Percentiles rank a stretch among this genome's conserved stretches.
Conservation (phyloP, 2,113 vertebrate species). For the Protobothrops mucrosquamatus region DNA sequence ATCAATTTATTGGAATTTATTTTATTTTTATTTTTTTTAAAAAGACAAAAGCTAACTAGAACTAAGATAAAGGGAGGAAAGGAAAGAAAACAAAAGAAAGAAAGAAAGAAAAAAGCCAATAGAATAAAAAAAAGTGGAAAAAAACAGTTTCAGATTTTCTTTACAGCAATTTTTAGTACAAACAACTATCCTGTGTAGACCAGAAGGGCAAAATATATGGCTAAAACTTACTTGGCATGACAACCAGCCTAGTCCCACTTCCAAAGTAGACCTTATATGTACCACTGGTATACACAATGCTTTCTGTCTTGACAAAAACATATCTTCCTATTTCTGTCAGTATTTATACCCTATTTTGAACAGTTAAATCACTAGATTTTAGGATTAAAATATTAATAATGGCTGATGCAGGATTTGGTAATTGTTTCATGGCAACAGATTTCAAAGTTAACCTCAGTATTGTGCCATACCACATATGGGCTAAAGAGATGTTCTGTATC, state of each 20-base stretch:
- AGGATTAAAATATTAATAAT: background rate
- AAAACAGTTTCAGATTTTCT: background rate
- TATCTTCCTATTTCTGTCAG: too few relatives aligned
- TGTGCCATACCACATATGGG: background rate
- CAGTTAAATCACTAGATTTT: background rate
- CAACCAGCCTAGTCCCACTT: background rate
- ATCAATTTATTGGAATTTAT: background rate
- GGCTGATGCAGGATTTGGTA: background rate
- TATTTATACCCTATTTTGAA: accelerated
- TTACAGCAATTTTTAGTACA: background rate
- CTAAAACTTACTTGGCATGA: background rate
- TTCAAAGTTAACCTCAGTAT: background rate
- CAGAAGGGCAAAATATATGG: background rate
- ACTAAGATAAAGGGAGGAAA: too few relatives aligned
- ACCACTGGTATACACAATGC: background rate
- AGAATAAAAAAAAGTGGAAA: too few relatives aligned
- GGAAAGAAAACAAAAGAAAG: too few relatives aligned
- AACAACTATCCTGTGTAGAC: background rate
- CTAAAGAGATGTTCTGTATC: too few relatives aligned
- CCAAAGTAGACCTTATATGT: background rate
- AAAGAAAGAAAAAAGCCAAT: too few relatives aligned
- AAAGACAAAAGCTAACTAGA: too few relatives aligned
- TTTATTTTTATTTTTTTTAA: too few relatives aligned
- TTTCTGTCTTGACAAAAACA: conserved; percentile 31
- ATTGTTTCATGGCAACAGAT: background rate